These are phyloP conservation scores for Chirona hameri DNA, from an alignment of 2,888 invertebrate genomes.

Conservation along the genomic window DNA sequence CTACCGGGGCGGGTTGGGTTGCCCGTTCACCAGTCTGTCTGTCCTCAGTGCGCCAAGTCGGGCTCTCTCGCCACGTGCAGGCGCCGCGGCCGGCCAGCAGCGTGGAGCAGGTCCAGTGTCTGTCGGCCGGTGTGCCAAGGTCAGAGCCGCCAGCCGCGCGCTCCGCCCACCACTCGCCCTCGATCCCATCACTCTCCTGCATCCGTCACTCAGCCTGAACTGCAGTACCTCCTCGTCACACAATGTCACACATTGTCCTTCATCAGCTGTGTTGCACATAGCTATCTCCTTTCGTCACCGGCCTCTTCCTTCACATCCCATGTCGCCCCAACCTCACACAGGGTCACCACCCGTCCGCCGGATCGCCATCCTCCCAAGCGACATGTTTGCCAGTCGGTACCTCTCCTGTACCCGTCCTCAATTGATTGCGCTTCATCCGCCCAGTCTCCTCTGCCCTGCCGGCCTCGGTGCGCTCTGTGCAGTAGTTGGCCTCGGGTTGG, in stretches of 20 bases:
- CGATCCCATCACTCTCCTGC: background rate
- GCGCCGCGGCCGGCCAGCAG: background rate
- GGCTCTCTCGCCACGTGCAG: background rate
- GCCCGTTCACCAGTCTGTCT: conserved; percentile 3
- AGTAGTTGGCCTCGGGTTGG: too few relatives aligned
- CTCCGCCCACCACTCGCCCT: background rate
- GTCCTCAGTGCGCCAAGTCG: background rate
- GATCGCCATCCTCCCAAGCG: too few relatives aligned
- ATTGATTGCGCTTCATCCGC: background rate
- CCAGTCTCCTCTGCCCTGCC: too few relatives aligned
- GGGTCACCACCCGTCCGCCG: too few relatives aligned
- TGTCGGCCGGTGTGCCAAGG: background rate
- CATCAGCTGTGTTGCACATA: too few relatives aligned
- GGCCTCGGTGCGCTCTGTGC: too few relatives aligned
- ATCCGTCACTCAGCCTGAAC: too few relatives aligned
- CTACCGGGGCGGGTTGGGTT: background rate
- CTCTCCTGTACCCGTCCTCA: background rate
- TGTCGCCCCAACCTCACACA: too few relatives aligned
- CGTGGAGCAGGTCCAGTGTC: conserved; percentile 10
- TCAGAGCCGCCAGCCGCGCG: background rate
- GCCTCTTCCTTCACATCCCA: too few relatives aligned
- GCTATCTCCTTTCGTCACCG: too few relatives aligned
- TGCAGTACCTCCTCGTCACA: background rate
- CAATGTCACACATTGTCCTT: background rate
- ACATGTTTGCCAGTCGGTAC: too few relatives aligned